Evolutionary conservation across 2,113 vertebrate genomes (phyloP).

Genomic region (Irena cyanogastra): DNA sequence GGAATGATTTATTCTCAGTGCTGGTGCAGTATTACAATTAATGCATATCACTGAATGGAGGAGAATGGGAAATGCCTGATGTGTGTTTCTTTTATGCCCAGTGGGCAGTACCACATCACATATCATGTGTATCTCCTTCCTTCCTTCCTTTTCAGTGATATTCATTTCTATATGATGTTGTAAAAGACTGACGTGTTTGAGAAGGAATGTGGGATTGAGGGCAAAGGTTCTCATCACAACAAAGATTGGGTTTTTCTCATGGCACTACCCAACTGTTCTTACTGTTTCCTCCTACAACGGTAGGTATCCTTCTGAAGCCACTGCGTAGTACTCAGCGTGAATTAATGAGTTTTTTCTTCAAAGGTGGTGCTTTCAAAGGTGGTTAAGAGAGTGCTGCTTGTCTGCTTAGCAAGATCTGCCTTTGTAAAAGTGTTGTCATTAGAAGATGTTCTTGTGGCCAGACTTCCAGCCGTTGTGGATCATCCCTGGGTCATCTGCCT

Average conservation of each 20-base stretch:
- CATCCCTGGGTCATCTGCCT: neutral
- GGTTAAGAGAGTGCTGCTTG: conserved; percentile 5
- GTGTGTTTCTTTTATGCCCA: conserved; percentile 9
- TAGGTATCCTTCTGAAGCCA: conserved; percentile 45
- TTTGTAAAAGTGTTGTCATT: neutral
- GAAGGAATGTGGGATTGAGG: neutral
- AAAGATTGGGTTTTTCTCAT: neutral
- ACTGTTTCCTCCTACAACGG: conserved; percentile 19
- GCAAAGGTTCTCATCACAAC: neutral
- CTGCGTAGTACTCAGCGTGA: neutral
- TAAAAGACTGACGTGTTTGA: neutral
- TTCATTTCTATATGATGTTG: neutral
- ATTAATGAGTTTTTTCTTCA: neutral
- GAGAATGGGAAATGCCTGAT: conserved; percentile 51
- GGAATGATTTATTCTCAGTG: neutral
- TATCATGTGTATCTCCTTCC: conserved; percentile 54
- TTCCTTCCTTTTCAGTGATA: conserved; percentile 33
- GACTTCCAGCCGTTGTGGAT: neutral
- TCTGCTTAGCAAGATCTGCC: neutral
- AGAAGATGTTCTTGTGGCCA: neutral
- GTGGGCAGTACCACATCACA: neutral
- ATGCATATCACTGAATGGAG: conserved; percentile 27
- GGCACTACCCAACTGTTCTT: neutral
- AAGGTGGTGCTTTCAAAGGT: neutral
- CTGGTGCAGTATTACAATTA: neutral